These are phyloP conservation scores for Endotricha flammealis DNA, from an alignment of 2,888 invertebrate genomes.

Conservation along the genomic window DNA sequence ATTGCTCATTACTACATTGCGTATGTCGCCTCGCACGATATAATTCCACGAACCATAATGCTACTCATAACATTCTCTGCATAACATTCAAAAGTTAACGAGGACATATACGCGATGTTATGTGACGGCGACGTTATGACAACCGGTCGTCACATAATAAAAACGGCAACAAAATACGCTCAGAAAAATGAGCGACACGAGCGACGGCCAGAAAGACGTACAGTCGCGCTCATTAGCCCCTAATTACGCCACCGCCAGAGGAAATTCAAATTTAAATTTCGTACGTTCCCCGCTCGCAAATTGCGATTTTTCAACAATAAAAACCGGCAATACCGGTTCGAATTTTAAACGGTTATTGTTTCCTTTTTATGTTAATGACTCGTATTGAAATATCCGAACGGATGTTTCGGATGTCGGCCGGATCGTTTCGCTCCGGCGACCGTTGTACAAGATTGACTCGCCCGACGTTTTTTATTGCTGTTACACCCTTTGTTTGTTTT, in stretches of 20 bases:
- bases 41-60: constrained; percentile 8
- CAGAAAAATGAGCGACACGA: constrained; percentile 43
- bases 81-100: constrained; percentile 41
- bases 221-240: constrained; percentile 68
- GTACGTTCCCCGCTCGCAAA: constrained; percentile 54
- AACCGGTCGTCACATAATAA: constrained; percentile 54
- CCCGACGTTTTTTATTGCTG: constrained; percentile 55
- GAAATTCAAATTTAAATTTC: constrained; percentile 72
- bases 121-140: constrained; percentile 34
- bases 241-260: constrained; percentile 65
- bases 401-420: constrained; percentile 50
- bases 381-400: constrained; percentile 65
- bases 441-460: constrained; percentile 59
- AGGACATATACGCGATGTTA: constrained; percentile 28
- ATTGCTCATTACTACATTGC: constrained; percentile 7
- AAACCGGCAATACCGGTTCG: constrained; percentile 61
- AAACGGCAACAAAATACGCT: constrained; percentile 47
- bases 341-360: constrained; percentile 76
- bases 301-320: constrained; percentile 69
- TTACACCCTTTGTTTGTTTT: constrained; percentile 53
- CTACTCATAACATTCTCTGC: constrained; percentile 7
- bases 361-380: constrained; percentile 74
- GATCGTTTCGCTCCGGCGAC: constrained; percentile 55
- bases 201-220: constrained; percentile 35
- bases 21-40: constrained; percentile 3